Evolutionary conservation across 2,797 vertebrate species (phyloP), one percentile per base, ranked within the genome.

Genomic region (Crax fasciolata): DNA sequence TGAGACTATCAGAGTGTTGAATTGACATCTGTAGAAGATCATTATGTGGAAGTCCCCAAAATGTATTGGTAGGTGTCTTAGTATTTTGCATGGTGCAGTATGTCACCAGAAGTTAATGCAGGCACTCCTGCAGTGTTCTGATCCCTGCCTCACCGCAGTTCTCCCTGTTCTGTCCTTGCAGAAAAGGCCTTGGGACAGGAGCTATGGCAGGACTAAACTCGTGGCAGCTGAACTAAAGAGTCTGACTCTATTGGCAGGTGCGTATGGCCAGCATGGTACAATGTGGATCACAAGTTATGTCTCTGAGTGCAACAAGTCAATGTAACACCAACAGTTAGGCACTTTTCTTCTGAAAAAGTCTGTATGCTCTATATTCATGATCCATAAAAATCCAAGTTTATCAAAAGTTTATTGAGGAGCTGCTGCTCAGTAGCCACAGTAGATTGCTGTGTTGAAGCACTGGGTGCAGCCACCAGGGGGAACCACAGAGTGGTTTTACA

Each of bases 191-290:
- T 61, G 11, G 20, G n/a, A 59, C 73, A 14, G 18, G 16, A 70
- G 28, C 27, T n/a, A 55, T 41, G 51, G 79, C 67, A 38, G 6
- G 21, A n/a, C 30, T 14, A 12, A 73, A 23, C 16, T 49, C 30
- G 17, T 49, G 43, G 11, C 9, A 58, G 19, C 7, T 18, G 38
- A 88, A 23, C 55, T 43, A 49, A 52, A 8, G 24, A 57, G 20
- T 39, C 61, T 79, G 63, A 39, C 23, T 41, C 8, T 52, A 65
- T 74, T 43, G 81, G 17, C 21, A 11, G 19, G 23, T 39, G 19
- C 0, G 0, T 38, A 10, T 13, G 32, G 14, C 49, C 0, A 2
- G 27, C 41, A 32, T 7, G 30, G n/a, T 13, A 49, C 44, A 49
- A 8, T 20, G 32, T 1, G 21, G 52, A 57, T 46, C 25, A 58